Conservation (phyloP, 1,140 invertebrate genomes). For the Trichonephila clavipes region DNA sequence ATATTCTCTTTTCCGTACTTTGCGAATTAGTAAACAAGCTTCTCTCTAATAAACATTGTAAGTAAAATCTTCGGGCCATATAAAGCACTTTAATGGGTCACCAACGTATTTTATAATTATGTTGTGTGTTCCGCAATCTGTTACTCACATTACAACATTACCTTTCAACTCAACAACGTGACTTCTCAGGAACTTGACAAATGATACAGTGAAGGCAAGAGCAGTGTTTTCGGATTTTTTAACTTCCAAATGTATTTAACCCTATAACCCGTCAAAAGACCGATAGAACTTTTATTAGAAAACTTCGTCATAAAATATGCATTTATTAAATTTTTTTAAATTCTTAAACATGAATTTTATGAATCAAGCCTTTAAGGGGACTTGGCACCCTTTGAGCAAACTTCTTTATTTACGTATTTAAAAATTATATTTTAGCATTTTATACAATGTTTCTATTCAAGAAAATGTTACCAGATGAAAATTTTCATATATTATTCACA, state of each 20-base stretch:
- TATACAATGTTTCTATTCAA: too few species aligned
- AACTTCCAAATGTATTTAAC: not conserved
- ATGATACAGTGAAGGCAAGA: not conserved
- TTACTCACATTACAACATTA: not conserved
- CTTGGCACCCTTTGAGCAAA: too few species aligned
- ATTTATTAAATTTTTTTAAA: too few species aligned
- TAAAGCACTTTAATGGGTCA: not conserved
- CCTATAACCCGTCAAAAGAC: not conserved
- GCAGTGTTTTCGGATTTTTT: not conserved
- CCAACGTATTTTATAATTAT: conserved; percentile 1
- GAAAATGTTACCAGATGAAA: too few species aligned
- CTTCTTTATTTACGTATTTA: too few species aligned
- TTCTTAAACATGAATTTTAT: too few species aligned
- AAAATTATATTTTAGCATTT: too few species aligned
- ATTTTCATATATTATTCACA: too few species aligned
- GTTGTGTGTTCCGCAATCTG: not conserved
- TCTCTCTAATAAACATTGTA: not conserved
- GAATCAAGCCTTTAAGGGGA: too few species aligned
- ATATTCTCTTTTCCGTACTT: not conserved
- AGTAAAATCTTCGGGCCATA: not conserved
- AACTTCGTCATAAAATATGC: too few species aligned
- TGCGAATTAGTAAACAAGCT: not conserved
- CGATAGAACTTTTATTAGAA: not conserved
- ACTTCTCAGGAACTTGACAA: not conserved
- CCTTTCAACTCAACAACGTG: not conserved